A percentile compares a stretch with the other conserved stretches of the same genome.
phyloP scores from a whole-genome alignment of 2,888 invertebrate species.

The Lissonota sp. region DNA sequence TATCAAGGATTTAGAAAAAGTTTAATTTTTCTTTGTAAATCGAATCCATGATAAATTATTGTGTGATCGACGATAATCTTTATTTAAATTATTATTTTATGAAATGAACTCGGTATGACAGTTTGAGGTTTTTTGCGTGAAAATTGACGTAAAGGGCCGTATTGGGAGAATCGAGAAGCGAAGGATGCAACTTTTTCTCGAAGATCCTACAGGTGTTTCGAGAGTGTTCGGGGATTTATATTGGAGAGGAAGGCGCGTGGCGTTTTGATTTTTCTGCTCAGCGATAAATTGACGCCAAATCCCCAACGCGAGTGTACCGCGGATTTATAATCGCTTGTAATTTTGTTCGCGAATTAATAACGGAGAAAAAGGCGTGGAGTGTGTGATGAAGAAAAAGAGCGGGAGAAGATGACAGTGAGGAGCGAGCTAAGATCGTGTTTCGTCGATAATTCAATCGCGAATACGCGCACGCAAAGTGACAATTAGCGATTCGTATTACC shows the following conservation, averaged over 20 bases:
- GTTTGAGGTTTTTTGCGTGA: slow-evolving; percentile 17
- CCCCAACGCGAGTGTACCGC: neutral
- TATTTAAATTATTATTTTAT: too few species aligned
- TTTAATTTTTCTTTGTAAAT: too few species aligned
- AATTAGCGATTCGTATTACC: slow-evolving; percentile 32
- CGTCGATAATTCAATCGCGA: slow-evolving; percentile 33
- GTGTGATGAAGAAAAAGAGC: neutral
- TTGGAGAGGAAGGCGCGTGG: neutral
- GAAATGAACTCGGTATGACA: too few species aligned
- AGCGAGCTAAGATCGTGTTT: neutral
- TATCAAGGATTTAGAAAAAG: too few species aligned
- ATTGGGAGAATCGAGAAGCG: neutral
- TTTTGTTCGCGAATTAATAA: neutral
- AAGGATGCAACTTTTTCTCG: slow-evolving; percentile 30
- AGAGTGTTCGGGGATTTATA: neutral
- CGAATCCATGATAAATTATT: too few species aligned
- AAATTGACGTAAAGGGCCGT: slow-evolving; percentile 15
- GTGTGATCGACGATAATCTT: too few species aligned
- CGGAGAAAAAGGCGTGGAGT: neutral
- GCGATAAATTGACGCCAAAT: neutral
- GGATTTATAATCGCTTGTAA: slow-evolving; percentile 5
- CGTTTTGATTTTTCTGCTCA: neutral
- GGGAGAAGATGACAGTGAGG: neutral
- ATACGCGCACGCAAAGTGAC: neutral
- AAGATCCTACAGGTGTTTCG: slow-evolving; percentile 50